These are phyloP conservation scores for Vimba vimba DNA, from an alignment of 2,113 vertebrate genomes.

Conservation along the genomic window DNA sequence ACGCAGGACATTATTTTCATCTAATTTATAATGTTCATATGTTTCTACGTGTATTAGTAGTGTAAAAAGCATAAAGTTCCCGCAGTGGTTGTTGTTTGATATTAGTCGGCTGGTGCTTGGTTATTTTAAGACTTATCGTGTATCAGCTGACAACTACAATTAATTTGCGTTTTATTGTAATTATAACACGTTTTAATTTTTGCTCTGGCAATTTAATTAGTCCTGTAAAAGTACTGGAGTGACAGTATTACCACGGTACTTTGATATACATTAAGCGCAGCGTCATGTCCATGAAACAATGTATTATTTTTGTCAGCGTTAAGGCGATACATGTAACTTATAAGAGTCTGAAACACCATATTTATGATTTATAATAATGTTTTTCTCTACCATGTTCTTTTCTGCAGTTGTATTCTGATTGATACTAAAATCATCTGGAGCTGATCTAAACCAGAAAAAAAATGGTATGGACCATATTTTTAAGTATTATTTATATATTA, in stretches of 20 bases:
- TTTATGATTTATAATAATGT: background rate
- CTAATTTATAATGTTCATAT: background rate
- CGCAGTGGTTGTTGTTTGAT: background rate
- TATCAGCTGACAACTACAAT: background rate
- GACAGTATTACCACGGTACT: background rate
- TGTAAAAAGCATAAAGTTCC: background rate
- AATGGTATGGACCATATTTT: slow-evolving; percentile 45
- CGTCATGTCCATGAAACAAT: background rate
- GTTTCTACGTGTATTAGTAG: background rate
- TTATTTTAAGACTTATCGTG: background rate
- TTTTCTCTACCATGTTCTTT: background rate
- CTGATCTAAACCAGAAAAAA: slow-evolving; percentile 42
- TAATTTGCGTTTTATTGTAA: background rate
- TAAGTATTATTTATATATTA: background rate
- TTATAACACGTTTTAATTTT: background rate
- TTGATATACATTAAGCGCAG: background rate
- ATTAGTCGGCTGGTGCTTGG: background rate
- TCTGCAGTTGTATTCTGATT: background rate
- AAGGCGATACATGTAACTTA: background rate
- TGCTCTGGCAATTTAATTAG: background rate
- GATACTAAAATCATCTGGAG: background rate
- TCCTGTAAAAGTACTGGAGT: background rate
- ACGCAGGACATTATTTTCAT: background rate
- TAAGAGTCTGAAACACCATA: background rate
- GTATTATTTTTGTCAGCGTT: background rate